Percentiles rank a stretch among this genome's conserved stretches.
These are phyloP conservation scores for Desmophyllum pertusum DNA, from an alignment of 92 coral and sea anemone genomes.

Conservation along the genomic window DNA sequence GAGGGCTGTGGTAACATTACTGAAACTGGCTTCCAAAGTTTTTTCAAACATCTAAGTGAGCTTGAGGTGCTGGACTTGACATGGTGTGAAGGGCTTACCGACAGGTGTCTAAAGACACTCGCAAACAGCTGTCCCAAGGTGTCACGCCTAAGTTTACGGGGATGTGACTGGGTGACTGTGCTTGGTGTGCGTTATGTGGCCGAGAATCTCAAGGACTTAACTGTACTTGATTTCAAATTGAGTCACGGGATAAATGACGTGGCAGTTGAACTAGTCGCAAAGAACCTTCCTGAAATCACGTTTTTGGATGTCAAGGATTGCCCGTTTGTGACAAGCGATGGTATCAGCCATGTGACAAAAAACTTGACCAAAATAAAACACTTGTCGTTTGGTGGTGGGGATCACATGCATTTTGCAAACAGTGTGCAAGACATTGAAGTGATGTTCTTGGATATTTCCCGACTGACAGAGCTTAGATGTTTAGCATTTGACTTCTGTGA, in stretches of 20 bases:
- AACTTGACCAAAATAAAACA: conserved; percentile 69
- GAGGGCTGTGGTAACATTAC: conserved; percentile 89
- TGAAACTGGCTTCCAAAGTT: conserved; percentile 76
- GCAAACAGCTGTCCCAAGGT: conserved; percentile 73
- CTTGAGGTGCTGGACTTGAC: conserved; percentile 83
- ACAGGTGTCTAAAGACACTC: conserved; percentile 72
- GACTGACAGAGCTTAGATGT: conserved; percentile 69
- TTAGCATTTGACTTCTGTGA: conserved; percentile 83
- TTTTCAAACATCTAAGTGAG: conserved; percentile 65
- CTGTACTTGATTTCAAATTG: conserved; percentile 80
- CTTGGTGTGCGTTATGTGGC: conserved; percentile 71
- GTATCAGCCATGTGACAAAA: conserved; percentile 71
- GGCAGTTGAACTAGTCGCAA: conserved; percentile 71
- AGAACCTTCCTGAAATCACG: conserved; percentile 70
- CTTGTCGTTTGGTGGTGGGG: conserved; percentile 90
- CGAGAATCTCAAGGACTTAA: conserved; percentile 70
- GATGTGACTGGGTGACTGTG: conserved; percentile 93
- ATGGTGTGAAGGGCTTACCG: conserved; percentile 86
- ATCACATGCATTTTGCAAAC: conserved; percentile 78
- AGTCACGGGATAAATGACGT: conserved; percentile 82
- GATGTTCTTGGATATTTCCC: conserved; percentile 81
- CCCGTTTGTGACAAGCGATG: conserved; percentile 84
- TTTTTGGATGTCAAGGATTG: conserved; percentile 84
- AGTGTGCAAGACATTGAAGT: conserved; percentile 63
- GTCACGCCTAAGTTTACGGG: conserved; percentile 69